These are phyloP conservation scores for Okamejei kenojei DNA, from an alignment of 2,797 vertebrate species.

Conservation along the genomic window DNA sequence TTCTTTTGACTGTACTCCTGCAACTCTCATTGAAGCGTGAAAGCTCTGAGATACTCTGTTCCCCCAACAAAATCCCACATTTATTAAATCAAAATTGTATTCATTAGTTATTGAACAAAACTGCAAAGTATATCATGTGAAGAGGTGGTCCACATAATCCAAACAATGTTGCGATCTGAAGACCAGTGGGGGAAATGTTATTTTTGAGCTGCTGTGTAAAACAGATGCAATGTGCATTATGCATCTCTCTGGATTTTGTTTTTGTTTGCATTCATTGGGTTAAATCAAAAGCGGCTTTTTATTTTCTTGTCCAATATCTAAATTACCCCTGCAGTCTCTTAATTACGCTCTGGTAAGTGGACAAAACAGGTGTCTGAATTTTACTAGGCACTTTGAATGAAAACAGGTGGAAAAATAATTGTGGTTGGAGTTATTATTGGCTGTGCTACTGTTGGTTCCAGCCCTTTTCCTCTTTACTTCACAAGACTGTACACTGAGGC, in stretches of 20 bases:
- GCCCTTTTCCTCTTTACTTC: background rate
- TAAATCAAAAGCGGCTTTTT: background rate
- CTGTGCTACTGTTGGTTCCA: background rate
- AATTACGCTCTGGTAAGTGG: background rate
- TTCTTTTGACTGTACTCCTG: background rate
- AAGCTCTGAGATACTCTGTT: background rate
- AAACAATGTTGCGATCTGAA: background rate
- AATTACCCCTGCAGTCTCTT: background rate
- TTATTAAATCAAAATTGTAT: background rate
- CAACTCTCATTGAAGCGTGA: background rate
- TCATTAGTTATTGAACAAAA: background rate
- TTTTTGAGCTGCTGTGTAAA: background rate
- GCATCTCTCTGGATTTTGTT: background rate
- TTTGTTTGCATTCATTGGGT: background rate
- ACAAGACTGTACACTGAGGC: background rate
- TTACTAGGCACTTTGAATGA: background rate
- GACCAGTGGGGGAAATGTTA: background rate
- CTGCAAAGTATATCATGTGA: background rate
- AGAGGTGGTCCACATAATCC: background rate
- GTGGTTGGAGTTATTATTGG: background rate
- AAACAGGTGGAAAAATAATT: constrained; percentile 18
- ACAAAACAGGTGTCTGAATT: background rate
- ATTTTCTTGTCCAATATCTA: background rate
- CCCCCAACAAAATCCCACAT: background rate
- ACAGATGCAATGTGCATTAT: background rate